These are phyloP conservation scores for Caenorhabditis angaria DNA, from an alignment of 2,888 invertebrate species.

Conservation along the genomic window DNA sequence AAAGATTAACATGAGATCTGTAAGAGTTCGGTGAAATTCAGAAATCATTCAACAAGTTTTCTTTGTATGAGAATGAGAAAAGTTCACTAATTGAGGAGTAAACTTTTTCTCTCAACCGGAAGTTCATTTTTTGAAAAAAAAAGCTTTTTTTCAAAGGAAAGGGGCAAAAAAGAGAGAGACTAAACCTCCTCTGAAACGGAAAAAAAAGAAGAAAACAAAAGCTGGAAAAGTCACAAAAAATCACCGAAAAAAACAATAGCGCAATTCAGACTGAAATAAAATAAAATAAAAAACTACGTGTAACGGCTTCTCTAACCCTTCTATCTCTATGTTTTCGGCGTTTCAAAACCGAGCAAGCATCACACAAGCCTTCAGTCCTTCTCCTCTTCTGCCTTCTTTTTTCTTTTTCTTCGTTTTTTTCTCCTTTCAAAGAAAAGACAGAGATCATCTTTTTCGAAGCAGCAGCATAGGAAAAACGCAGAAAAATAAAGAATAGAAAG, in stretches of 20 bases:
- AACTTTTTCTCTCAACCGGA: background rate
- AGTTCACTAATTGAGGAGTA: background rate
- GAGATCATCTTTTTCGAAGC: conserved; percentile 1
- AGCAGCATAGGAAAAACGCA: no score
- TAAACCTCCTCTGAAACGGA: no score
- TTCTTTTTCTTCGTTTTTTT: background rate
- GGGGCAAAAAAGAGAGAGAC: background rate
- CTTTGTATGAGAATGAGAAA: no score
- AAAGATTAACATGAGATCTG: no score
- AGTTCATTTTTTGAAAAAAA: background rate
- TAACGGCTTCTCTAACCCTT: background rate
- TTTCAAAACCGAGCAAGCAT: conserved; percentile 1
- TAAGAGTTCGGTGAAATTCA: no score
- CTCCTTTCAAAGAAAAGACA: background rate
- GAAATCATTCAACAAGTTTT: no score
- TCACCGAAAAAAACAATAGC: background rate
- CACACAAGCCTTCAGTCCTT: conserved; percentile 19
- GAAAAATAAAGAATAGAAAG: background rate
- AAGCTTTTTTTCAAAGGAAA: background rate
- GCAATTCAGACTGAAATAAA: no score
- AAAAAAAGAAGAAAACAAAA: background rate
- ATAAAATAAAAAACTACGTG: background rate
- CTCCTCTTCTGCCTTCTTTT: conserved; percentile 19
- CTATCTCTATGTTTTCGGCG: background rate
- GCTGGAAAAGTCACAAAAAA: background rate